These are phyloP conservation scores for Eulimnadia texana DNA, from an alignment of 1,140 invertebrate genomes.

Conservation along the genomic window DNA sequence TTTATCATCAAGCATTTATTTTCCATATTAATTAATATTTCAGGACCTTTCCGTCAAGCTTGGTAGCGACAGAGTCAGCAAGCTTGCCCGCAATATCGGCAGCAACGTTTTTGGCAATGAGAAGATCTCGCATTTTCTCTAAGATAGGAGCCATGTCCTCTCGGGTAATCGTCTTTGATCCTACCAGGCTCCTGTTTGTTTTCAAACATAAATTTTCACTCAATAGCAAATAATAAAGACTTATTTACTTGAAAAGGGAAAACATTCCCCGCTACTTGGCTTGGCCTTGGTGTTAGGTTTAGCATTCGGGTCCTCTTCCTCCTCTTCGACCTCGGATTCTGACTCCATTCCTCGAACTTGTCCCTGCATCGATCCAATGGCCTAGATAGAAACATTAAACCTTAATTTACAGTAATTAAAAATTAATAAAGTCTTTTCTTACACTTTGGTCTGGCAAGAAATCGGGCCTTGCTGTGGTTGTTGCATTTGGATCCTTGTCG, in stretches of 20 bases:
- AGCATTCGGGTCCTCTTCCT: conserved; percentile 28
- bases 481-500: conserved; percentile 44
- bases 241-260: conserved; percentile 50
- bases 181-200: conserved; percentile 57
- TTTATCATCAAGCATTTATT: not conserved
- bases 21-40: conserved; percentile 3
- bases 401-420: conserved; percentile 10
- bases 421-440: conserved; percentile 11
- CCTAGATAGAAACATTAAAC: conserved; percentile 31
- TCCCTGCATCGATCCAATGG: conserved; percentile 67
- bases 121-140: conserved; percentile 90
- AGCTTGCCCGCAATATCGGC: conserved; percentile 86
- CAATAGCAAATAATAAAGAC: not conserved
- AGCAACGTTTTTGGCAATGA: conserved; percentile 96
- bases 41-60: conserved; percentile 78
- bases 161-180: conserved; percentile 56
- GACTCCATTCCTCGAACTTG: conserved; percentile 47
- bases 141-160: conserved; percentile 69
- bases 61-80: conserved; percentile 83
- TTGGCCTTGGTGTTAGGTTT: conserved; percentile 25
- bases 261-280: conserved; percentile 38
- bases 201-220: not conserved
- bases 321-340: conserved; percentile 36
- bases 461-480: conserved; percentile 13
- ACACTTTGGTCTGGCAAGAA: conserved; percentile 16